phyloP scores from a whole-genome alignment of 2,113 vertebrate genomes.

The Stigmatopora nigra region DNA sequence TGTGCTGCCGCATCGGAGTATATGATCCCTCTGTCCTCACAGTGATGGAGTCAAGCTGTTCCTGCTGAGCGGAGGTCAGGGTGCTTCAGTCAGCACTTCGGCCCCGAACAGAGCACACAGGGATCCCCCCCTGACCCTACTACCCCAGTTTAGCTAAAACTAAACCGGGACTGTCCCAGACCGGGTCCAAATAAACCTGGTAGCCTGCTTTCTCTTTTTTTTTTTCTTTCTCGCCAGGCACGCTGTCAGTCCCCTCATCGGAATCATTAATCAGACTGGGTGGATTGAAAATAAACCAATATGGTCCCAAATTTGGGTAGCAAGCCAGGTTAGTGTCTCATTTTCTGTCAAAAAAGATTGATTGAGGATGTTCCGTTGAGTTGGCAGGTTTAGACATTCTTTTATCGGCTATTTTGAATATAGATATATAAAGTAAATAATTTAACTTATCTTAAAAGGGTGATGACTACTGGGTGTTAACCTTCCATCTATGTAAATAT shows the following conservation, averaged over 20 bases:
- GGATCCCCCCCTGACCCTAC: slow-evolving; percentile 52
- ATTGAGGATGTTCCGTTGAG: slow-evolving; percentile 24
- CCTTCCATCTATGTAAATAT: slow-evolving; percentile 58
- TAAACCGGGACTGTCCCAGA: slow-evolving; percentile 44
- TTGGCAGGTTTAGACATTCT: slow-evolving; percentile 22
- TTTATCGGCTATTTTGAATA: slow-evolving; percentile 45
- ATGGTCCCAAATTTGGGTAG: slow-evolving; percentile 20
- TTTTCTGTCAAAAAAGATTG: slow-evolving; percentile 31
- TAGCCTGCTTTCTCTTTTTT: slow-evolving; percentile 45
- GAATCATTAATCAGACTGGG: slow-evolving; percentile 71
- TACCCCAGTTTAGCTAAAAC: slow-evolving; percentile 41
- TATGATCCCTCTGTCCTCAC: slow-evolving; percentile 57
- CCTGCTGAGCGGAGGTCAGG: slow-evolving; percentile 70
- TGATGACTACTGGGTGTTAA: slow-evolving; percentile 50
- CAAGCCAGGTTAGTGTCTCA: slow-evolving; percentile 14
- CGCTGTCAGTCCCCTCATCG: slow-evolving; percentile 65
- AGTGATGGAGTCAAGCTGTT: slow-evolving; percentile 71
- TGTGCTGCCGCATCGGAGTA: slow-evolving; percentile 37
- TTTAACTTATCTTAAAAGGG: slow-evolving; percentile 45
- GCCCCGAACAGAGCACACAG: slow-evolving; percentile 72
- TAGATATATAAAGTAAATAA: slow-evolving; percentile 52
- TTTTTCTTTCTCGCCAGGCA: slow-evolving; percentile 55
- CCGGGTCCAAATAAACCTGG: slow-evolving; percentile 69
- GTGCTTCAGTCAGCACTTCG: slow-evolving; percentile 74
- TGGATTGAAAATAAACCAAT: slow-evolving; percentile 73